Evolutionary conservation across 2,888 invertebrate genomes (phyloP).

Genomic region (Osedax fenrisi): DNA sequence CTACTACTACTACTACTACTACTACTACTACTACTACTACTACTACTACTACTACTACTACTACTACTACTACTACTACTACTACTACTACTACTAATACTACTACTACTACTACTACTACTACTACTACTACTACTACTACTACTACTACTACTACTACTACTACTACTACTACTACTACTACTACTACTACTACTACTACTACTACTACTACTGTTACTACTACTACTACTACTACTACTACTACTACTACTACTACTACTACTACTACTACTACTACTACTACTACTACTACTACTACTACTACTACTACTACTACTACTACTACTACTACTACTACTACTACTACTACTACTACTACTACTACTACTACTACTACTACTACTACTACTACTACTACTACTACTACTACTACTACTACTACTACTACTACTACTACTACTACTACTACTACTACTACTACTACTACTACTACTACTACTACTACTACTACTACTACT

Average conservation of each 20-base stretch:
- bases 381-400: background rate
- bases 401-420: background rate
- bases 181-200: background rate
- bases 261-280: background rate
- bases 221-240: background rate
- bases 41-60: background rate
- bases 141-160: background rate
- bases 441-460: background rate
- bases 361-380: background rate
- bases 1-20: background rate
- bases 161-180: background rate
- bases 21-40: background rate
- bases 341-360: background rate
- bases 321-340: background rate
- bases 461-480: background rate
- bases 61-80: background rate
- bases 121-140: background rate
- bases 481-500: slow-evolving; percentile 10
- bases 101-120: background rate
- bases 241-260: background rate
- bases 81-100: background rate
- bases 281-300: background rate
- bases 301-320: slow-evolving; percentile 8
- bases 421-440: background rate
- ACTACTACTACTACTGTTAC: background rate